Evolutionary conservation across 2,113 vertebrate species (phyloP), one percentile per base, ranked within the genome.

Genomic region (Trichomycterus rosablanca): DNA sequence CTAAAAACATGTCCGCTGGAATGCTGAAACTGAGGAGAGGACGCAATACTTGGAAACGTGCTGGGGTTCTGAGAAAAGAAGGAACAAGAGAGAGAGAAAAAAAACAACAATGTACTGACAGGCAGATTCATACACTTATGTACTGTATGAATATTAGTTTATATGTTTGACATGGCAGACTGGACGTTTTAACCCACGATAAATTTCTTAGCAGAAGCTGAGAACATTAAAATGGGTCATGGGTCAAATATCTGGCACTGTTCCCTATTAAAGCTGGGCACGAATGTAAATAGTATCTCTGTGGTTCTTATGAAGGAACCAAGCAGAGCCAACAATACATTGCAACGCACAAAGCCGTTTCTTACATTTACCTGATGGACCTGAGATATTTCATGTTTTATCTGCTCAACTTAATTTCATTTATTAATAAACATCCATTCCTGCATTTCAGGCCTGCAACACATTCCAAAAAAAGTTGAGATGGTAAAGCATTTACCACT

Each of bases 21-120:
- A 54, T 64, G 61, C 42, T 45, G 26, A 24, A 64, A 64, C 19
- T 16, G n/a, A 24, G 23, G 42, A 54, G 50, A 23, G 14, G 26
- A 52, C 4, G 4, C 16, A 1, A 54, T 44, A 54, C 60, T 44
- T 45, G 51, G 40, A 53, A 63, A 18, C 3, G 20, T 12, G 14
- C 22, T 1, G 24, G 18, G 3, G 14, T 63, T 63, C 50, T 14
- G 50, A 63, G 61, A 45, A 63, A 24, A 55, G 28, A 26, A 63
- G 28, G 50, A 37, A 40, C 5, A n/a, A 24, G 19, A 18, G 30
- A 48, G 44, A 35, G 14, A 49, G 7, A 24, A 12, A 20, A 16
- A 35, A 20, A 14, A 30, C 2, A 15, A 7, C 23, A 14, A 14
- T 12, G 2, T n/a, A 28, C 2, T 14, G 24, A 18, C 35, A 44